Conservation (phyloP, 2,113 vertebrate species). For the Tachycineta bicolor region DNA sequence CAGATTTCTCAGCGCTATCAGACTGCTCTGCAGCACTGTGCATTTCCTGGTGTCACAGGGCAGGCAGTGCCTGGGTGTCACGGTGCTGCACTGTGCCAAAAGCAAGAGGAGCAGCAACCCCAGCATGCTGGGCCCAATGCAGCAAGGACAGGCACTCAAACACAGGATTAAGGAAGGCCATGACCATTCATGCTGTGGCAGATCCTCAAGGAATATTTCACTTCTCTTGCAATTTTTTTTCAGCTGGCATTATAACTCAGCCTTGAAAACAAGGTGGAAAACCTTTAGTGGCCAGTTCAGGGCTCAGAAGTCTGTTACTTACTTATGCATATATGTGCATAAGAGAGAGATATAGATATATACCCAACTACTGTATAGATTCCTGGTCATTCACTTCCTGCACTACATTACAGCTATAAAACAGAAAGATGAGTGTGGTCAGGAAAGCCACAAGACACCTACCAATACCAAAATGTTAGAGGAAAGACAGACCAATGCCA, state of each 20-base stretch:
- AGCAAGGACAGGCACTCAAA: background rate
- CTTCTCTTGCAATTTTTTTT: background rate
- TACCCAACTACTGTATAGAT: background rate
- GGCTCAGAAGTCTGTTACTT: background rate
- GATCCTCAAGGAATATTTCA: background rate
- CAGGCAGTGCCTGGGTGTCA: background rate
- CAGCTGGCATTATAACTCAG: background rate
- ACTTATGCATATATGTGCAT: background rate
- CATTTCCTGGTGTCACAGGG: background rate
- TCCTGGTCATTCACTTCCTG: background rate
- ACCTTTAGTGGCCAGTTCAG: background rate
- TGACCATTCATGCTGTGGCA: background rate
- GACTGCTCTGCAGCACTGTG: background rate
- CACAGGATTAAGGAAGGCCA: rapidly evolving
- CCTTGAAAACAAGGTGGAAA: background rate
- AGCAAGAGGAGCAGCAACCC: background rate
- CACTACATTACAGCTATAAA: background rate
- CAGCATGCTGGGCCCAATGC: rapidly evolving
- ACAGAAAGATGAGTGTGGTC: background rate
- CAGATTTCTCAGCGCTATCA: background rate
- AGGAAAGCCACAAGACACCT: background rate
- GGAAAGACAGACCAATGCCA: background rate
- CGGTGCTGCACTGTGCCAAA: rapidly evolving
- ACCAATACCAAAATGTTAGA: background rate
- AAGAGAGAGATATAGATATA: background rate